Base-by-base conservation (phyloP, 2,797 vertebrate species). In the Esox lucius region DNA sequence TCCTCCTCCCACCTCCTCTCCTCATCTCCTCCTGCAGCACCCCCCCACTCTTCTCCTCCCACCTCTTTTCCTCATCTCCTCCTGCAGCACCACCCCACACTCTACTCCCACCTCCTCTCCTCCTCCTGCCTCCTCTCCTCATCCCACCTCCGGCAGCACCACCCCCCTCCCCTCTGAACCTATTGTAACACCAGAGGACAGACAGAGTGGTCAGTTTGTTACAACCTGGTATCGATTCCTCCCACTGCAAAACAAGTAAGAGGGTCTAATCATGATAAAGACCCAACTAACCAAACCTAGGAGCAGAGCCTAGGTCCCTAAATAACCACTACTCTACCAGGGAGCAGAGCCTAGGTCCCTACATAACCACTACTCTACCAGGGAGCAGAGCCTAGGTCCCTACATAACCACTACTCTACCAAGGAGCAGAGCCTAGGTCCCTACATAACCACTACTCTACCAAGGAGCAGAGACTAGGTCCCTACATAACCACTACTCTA, bases 241-340 rank as follows among this genome's bases (percentile, higher is more conserved):
- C 71, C 72, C 78, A 69, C 80, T 83, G 76, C 80, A 87, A 84
- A 84, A 90, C 84, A 84, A 90, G 84, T 83, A 83, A 86, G 62
- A 78, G 75, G 75, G 83, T 86, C 84, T 90, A 87, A 93, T 92
- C 87, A 90, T 87, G 87, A 91, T 89, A 85, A 89, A 90, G 85
- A 84, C 86, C 83, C 87, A 76, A 16, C 48, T 49, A 77, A 84
- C 81, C 82, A 49, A 16, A 5, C 15, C 49, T 51, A 17, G 16
- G 49, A 19, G 16, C 49, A 51, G 49, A 5, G 49, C 13, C 49
- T 8, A 19, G 49, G 15, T 51, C 49, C 49, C 5, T 51, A 51
- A 16, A 49, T 49, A 49, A 4, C 5, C 48, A 49, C 48, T 49
- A 16, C 48, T 49, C 16, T 49, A 4, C 48, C 13, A 49, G 16